These are phyloP conservation scores for Leptogaster cylindrica DNA, from an alignment of 2,888 invertebrate genomes.

Conservation along the genomic window DNA sequence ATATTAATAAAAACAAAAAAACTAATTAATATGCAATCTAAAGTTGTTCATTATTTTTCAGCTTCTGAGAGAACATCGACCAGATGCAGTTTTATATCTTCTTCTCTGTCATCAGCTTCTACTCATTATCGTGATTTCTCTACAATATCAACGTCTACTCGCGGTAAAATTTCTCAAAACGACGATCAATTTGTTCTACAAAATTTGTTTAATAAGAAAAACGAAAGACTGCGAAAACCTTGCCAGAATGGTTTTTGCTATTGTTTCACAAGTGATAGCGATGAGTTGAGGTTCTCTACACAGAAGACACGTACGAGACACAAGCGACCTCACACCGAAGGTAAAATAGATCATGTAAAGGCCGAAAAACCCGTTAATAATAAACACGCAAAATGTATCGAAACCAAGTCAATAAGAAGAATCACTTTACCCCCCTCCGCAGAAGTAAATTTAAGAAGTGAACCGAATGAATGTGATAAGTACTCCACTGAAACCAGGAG, in stretches of 20 bases:
- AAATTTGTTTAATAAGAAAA: constrained; percentile 47
- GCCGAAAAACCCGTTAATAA: neutral
- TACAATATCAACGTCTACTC: constrained; percentile 9
- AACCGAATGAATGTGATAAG: constrained; percentile 8
- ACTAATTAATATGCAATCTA: neutral
- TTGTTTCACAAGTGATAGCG: constrained; percentile 61
- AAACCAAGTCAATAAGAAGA: neutral
- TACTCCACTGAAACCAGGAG: constrained; percentile 10
- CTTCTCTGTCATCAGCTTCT: constrained; percentile 2
- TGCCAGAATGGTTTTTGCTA: constrained; percentile 61
- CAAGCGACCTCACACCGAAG: constrained; percentile 1
- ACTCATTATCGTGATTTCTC: constrained; percentile 24
- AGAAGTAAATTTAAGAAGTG: constrained; percentile 19
- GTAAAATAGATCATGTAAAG: neutral
- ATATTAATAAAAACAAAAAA: neutral
- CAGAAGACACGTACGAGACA: constrained; percentile 35
- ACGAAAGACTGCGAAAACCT: constrained; percentile 53
- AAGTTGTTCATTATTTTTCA: neutral
- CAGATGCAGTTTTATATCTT: constrained; percentile 10
- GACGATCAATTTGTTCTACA: constrained; percentile 40
- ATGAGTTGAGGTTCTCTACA: constrained; percentile 51
- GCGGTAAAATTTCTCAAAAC: constrained; percentile 19
- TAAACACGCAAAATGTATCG: neutral
- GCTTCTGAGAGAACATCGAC: constrained; percentile 12
- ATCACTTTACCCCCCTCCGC: constrained; percentile 1